Evolutionary conservation across 2,888 invertebrate genomes (phyloP).

Genomic region (Scaptomyza reducta): DNA sequence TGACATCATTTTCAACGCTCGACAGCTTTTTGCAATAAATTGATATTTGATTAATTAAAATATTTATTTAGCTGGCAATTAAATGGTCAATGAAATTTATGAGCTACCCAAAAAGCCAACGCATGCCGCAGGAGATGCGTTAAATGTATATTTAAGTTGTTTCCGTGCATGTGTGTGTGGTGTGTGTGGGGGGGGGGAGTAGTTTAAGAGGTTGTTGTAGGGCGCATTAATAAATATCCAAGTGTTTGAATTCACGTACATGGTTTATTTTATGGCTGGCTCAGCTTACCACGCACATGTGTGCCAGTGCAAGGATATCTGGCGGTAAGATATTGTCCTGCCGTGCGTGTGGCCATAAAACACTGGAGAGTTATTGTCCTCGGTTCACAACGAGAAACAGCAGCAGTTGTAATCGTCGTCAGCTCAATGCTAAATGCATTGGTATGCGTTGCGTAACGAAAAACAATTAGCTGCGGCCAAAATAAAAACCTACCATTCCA

Average conservation of each 20-base stretch:
- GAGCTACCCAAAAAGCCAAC: slow-evolving; percentile 15
- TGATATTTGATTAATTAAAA: slow-evolving; percentile 64
- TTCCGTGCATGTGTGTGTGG: neutral
- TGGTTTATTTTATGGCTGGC: slow-evolving; percentile 66
- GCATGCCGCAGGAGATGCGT: slow-evolving; percentile 26
- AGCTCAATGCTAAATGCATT: slow-evolving; percentile 68
- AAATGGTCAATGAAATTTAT: slow-evolving; percentile 50
- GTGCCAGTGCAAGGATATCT: slow-evolving; percentile 45
- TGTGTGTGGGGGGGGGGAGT: neutral
- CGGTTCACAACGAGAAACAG: slow-evolving; percentile 30
- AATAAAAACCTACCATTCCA: slow-evolving; percentile 54
- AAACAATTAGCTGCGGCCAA: slow-evolving; percentile 76
- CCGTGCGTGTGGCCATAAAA: slow-evolving; percentile 75
- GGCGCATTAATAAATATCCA: slow-evolving; percentile 72
- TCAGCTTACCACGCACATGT: slow-evolving; percentile 61
- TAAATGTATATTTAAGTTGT: slow-evolving; percentile 44
- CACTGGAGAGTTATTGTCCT: slow-evolving; percentile 72
- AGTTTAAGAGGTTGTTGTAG: neutral
- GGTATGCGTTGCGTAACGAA: slow-evolving; percentile 77
- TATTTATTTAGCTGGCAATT: slow-evolving; percentile 47
- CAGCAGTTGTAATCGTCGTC: slow-evolving; percentile 14
- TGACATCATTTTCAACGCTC: neutral
- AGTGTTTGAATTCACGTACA: slow-evolving; percentile 60
- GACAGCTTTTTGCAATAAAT: slow-evolving; percentile 20
- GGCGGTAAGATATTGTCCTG: slow-evolving; percentile 72